Evolutionary conservation across 2,888 invertebrate genomes (phyloP).

Genomic region (Fragum fragum): DNA sequence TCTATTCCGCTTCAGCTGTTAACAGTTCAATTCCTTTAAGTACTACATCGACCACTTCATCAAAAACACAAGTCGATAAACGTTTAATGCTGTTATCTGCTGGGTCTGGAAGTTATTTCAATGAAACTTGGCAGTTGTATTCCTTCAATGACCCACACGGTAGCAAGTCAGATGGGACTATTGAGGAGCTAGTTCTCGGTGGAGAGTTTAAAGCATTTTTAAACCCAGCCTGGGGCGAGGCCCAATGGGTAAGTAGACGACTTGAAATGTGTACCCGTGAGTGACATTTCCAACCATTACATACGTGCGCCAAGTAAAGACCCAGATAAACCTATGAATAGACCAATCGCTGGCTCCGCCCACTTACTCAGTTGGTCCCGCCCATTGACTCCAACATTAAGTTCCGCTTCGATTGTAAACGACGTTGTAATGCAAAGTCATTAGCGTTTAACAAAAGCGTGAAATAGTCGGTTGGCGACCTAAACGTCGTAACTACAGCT

Average conservation of each 20-base stretch:
- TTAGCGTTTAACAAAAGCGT: too few relatives aligned
- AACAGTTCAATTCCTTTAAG: neutral
- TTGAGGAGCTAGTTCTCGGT: neutral
- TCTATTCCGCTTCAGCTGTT: neutral
- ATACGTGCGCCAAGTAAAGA: too few relatives aligned
- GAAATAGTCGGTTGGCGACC: too few relatives aligned
- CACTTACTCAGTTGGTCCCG: too few relatives aligned
- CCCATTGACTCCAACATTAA: too few relatives aligned
- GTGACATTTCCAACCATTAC: neutral
- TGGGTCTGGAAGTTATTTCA: constrained; percentile 20
- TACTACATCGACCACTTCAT: neutral
- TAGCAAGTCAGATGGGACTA: constrained; percentile 15
- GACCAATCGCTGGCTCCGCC: too few relatives aligned
- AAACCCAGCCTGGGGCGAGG: constrained; percentile 23
- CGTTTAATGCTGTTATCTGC: constrained; percentile 10
- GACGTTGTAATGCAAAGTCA: too few relatives aligned
- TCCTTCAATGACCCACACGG: constrained; percentile 22
- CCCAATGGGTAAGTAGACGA: constrained; percentile 6
- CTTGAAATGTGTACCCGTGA: neutral
- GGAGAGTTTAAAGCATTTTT: constrained; percentile 26
- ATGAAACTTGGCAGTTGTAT: constrained; percentile 10
- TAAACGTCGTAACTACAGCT: too few relatives aligned
- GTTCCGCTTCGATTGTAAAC: too few relatives aligned
- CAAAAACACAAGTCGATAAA: neutral
- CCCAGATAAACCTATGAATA: too few relatives aligned